These are phyloP conservation scores for Hofmannophila pseudospretella DNA, from an alignment of 2,888 invertebrate genomes.

Conservation along the genomic window DNA sequence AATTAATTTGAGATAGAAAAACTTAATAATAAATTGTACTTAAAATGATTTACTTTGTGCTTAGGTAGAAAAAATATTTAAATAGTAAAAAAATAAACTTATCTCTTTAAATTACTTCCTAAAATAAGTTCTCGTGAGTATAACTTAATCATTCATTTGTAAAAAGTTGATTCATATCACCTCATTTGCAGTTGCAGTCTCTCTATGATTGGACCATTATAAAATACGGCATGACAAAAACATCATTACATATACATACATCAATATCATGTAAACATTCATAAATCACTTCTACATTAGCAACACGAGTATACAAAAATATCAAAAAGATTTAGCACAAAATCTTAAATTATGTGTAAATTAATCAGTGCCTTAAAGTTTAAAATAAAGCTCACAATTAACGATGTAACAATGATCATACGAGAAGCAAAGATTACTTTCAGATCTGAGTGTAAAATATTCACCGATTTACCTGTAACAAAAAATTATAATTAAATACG, in stretches of 20 bases:
- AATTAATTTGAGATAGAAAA: not conserved
- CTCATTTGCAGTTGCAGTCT: not conserved
- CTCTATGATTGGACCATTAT: slow-evolving; percentile 1
- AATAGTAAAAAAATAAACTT: slow-evolving; percentile 1
- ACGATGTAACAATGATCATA: no score
- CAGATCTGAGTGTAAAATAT: not conserved
- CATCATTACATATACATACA: not conserved
- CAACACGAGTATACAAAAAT: slow-evolving; percentile 13
- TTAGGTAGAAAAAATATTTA: not conserved
- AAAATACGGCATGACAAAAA: slow-evolving; percentile 2
- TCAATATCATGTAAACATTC: slow-evolving; percentile 10
- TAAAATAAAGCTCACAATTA: slow-evolving; percentile 7
- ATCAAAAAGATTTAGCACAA: slow-evolving; percentile 9
- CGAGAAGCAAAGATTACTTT: not conserved
- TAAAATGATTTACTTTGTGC: slow-evolving; percentile 1
- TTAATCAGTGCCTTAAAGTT: slow-evolving; percentile 10
- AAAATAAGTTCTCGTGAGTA: no score
- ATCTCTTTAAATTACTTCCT: not conserved
- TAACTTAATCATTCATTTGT: no score
- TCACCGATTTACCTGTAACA: not conserved
- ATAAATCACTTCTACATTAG: slow-evolving; percentile 11
- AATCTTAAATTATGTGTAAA: slow-evolving; percentile 9
- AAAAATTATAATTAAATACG: no score
- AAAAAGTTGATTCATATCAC: not conserved
- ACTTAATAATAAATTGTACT: slow-evolving; percentile 1